A percentile compares a stretch with the other conserved stretches of the same genome.
Evolutionary conservation across 2,888 invertebrate genomes (phyloP).

Genomic region (Polia nebulosa): DNA sequence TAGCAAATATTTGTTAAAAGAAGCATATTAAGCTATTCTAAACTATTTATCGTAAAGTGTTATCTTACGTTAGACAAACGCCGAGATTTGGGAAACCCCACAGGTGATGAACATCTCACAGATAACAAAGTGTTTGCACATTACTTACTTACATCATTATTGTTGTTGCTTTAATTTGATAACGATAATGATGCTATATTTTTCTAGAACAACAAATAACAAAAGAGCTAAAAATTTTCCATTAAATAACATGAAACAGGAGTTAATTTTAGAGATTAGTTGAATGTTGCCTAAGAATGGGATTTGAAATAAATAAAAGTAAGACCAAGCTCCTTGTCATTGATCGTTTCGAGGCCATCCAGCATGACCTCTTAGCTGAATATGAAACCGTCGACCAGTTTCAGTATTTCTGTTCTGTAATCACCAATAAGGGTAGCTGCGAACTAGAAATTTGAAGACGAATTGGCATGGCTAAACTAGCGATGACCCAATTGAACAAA

Average conservation of each 20-base stretch:
- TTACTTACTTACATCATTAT: conserved; percentile 14
- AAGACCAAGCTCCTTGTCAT: too few species aligned
- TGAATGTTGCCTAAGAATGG: too few species aligned
- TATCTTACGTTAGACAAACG: conserved; percentile 15
- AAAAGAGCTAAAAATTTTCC: conserved; percentile 16
- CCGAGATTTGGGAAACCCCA: conserved; percentile 66
- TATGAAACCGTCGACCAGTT: too few species aligned
- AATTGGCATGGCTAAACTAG: too few species aligned
- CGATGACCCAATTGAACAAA: too few species aligned
- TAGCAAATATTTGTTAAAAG: conserved; percentile 37
- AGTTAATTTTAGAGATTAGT: not conserved
- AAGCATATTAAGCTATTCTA: conserved; percentile 15
- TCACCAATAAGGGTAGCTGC: too few species aligned
- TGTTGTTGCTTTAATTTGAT: conserved; percentile 31
- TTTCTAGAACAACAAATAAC: conserved; percentile 32
- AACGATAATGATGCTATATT: conserved; percentile 43
- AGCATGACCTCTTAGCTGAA: too few species aligned
- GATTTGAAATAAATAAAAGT: too few species aligned
- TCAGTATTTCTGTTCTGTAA: too few species aligned
- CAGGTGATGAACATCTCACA: conserved; percentile 29
- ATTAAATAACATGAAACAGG: not conserved
- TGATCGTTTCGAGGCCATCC: too few species aligned
- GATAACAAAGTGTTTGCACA: conserved; percentile 42
- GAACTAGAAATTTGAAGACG: too few species aligned
- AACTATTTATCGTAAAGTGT: not conserved